Conservation (phyloP, 2,888 invertebrate species). For the Pocota personata region DNA sequence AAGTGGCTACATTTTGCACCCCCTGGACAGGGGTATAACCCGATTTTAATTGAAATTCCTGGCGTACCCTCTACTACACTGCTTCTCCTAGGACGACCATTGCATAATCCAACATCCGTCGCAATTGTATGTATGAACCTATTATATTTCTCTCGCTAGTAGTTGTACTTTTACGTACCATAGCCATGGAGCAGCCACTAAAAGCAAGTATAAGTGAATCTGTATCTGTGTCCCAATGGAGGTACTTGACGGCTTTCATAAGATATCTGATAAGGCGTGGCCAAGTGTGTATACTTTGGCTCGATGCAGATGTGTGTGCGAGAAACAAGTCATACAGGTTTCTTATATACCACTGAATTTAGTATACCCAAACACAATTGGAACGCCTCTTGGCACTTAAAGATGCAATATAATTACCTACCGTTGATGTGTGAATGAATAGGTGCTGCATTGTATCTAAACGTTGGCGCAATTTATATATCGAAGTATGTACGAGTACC, state of each 20-base stretch:
- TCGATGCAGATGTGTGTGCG: constrained; percentile 18
- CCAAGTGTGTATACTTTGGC: constrained; percentile 27
- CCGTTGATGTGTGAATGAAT: constrained; percentile 19
- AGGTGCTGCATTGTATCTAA: constrained; percentile 52
- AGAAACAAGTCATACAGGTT: constrained; percentile 59
- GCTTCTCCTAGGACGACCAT: constrained; percentile 71
- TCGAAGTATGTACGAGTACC: too few relatives aligned
- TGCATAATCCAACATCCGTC: constrained; percentile 70
- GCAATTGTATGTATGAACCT: constrained; percentile 36
- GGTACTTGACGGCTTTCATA: not conserved
- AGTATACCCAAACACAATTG: constrained; percentile 5
- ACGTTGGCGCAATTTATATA: constrained; percentile 33
- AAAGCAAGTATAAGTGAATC: not conserved
- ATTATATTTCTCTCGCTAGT: not conserved
- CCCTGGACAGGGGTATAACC: constrained; percentile 15
- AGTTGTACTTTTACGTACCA: too few relatives aligned
- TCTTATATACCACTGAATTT: constrained; percentile 41
- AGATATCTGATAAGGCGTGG: constrained; percentile 50
- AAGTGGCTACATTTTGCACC: constrained; percentile 35
- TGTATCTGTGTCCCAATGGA: constrained; percentile 9
- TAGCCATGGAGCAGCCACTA: not conserved
- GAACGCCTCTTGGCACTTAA: constrained; percentile 51
- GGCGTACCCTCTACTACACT: constrained; percentile 14
- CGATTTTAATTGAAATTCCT: constrained; percentile 68
- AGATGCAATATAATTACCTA: constrained; percentile 33